A percentile compares a stretch with the other conserved stretches of the same genome.
phyloP scores from a whole-genome alignment of 2,113 vertebrate genomes.

The Sebastes schlegelii region DNA sequence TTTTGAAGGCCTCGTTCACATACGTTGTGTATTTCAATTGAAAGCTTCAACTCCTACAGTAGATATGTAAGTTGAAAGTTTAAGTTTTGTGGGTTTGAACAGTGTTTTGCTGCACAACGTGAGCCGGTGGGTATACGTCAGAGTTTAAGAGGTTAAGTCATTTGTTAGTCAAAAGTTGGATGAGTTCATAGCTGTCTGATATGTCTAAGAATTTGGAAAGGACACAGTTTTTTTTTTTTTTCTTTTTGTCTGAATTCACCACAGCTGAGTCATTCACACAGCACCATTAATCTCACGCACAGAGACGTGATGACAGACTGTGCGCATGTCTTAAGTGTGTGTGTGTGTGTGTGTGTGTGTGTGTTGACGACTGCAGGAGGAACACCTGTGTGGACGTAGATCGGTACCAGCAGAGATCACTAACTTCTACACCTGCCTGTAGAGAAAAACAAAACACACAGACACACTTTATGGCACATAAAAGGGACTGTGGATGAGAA shows the following conservation, averaged over 20 bases:
- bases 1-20: not conserved
- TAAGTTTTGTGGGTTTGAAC: not conserved
- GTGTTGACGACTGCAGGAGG: slow-evolving; percentile 65
- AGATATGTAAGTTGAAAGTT: not conserved
- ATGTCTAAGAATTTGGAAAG: slow-evolving; percentile 66
- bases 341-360: slow-evolving; percentile 40
- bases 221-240: slow-evolving; percentile 21
- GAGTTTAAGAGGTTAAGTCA: slow-evolving; percentile 32
- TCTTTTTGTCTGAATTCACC: slow-evolving; percentile 66
- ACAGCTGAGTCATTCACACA: slow-evolving; percentile 67
- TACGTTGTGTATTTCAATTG: not conserved
- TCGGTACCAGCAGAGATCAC: slow-evolving; percentile 64
- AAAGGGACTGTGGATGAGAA: not conserved
- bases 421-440: slow-evolving; percentile 68
- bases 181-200: slow-evolving; percentile 63
- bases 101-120: not conserved
- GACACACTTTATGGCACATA: slow-evolving; percentile 13
- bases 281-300: slow-evolving; percentile 67
- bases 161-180: slow-evolving; percentile 52
- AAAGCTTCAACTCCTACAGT: not conserved
- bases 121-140: slow-evolving; percentile 6
- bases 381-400: slow-evolving; percentile 71
- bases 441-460: slow-evolving; percentile 52
- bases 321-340: slow-evolving; percentile 43
- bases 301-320: slow-evolving; percentile 55